Percentiles rank a stretch among this genome's conserved stretches.
These are phyloP conservation scores for Kryphioiulus occultus DNA, from an alignment of 2,888 invertebrate genomes.

Conservation along the genomic window DNA sequence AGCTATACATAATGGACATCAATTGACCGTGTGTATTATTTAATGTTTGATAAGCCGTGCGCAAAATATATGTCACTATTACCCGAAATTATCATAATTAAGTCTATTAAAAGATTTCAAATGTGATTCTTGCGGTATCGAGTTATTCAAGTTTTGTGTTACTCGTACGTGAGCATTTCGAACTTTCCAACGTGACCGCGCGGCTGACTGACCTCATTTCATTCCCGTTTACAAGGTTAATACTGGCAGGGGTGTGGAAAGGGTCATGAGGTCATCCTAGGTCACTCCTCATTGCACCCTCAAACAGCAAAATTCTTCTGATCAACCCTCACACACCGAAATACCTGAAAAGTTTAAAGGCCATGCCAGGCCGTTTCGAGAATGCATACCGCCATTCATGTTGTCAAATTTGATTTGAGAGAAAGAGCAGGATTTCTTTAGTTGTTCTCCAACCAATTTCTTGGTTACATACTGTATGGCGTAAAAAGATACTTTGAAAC, in stretches of 20 bases:
- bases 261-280: conserved; percentile 11
- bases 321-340: background rate
- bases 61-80: conserved; percentile 1
- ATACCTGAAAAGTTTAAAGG: background rate
- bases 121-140: background rate
- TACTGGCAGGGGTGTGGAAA: background rate
- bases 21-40: background rate
- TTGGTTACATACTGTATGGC: background rate
- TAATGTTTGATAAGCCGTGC: conserved; percentile 1
- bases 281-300: background rate
- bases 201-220: conserved; percentile 39
- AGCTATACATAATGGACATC: background rate
- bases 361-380: background rate
- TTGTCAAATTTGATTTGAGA: no score
- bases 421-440: background rate
- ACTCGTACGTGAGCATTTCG: background rate
- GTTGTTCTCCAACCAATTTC: background rate
- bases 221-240: conserved; percentile 36
- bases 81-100: background rate
- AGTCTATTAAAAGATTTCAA: conserved; percentile 7
- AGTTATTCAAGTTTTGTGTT: background rate
- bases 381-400: no score
- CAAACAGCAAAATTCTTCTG: background rate
- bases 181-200: background rate
- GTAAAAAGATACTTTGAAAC: no score